Base-by-base conservation (phyloP, 2,113 vertebrate species). In the Leucopternis melanops region DNA sequence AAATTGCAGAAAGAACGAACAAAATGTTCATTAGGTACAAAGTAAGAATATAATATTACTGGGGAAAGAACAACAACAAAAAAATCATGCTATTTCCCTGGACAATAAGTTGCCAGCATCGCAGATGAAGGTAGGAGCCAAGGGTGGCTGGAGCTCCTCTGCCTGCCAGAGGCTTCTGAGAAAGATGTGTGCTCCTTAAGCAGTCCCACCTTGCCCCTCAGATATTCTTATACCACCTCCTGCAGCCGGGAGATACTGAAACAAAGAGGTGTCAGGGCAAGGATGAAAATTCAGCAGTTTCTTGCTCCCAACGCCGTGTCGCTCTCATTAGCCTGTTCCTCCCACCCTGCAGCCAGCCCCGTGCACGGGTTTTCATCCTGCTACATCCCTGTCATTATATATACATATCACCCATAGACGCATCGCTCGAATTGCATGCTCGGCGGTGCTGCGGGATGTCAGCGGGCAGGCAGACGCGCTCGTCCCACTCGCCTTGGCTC, bases 241-340 rank as follows among this genome's bases (percentile, higher is more conserved):
- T 49, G 47, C 83, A 82, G 88, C 66, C 21, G 1, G 61, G 62
- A 72, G 87, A 95, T 58, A 54, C 89, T 83, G 92, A 88, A 82
- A 95, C 95, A 95, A 94, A 96, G 97, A 95, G 49, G 27, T 61
- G 81, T 38, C 29, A 47, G 81, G 70, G 67, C 92, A 83, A 36
- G 91, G 71, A 67, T 90, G 91, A 58, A n/a, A 80, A 80, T 81
- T 52, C 63, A 96, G 84, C 84, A 67, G 59, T 57, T 88, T 47
- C 62, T 75, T 3, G 1, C 70, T 90, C 49, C 38, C 1, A 22
- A 16, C 3, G 22, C 83, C 6, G 18, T 11, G 18, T 65, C 3
- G 4, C 47, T 75, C 69, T 52, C 8, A 0, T 82, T 38, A 77
- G 25, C 74, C 55, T 21, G 5, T 59, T 72, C 49, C 62, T 65